Evolutionary conservation across 2,113 vertebrate species (phyloP), one percentile per base, ranked within the genome.

Genomic region (Carlito syrichta): DNA sequence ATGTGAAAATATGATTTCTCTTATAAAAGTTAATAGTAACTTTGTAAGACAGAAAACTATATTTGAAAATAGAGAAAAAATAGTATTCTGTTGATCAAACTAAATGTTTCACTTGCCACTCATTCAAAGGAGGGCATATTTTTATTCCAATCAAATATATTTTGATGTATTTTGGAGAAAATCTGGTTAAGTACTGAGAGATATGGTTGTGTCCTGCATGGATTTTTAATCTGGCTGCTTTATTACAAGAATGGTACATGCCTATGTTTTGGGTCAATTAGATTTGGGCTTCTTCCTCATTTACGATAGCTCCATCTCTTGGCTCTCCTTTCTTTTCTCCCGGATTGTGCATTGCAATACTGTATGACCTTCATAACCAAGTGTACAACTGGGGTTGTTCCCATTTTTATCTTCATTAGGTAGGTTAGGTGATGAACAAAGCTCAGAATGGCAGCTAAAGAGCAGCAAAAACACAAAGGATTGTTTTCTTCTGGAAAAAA

Each of bases 1-100:
- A 97, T 96, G 87, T 93, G 94, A 97, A 91, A 97, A 95, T 98
- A 88, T 86, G 32, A 97, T 96, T 98, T 98, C 17, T 40, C 87
- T 98, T 93, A 91, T 78, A 78, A 96, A 97, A 97, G 52, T 81
- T 98, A 93, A 86, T 94, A 19, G 66, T 40, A 97, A 91, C 97
- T 98, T 97, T 63, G 2, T 87, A 69, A 86, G 96, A 74, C 30
- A 54, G 81, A 74, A 94, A 97, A 96, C 88, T 3, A 63, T 77
- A 71, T 69, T 96, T 97, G 19, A 63, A 89, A 95, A 83, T 95
- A 79, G 90, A 78, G 62, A 92, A 7, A 27, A 96, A 54, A 79
- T 17, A 32, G 1, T 7, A 83, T 95, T 91, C 90, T 93, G 73
- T 78, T 95, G 56, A 95, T 32, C 30, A 84, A 66, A 85, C 2